A percentile compares a stretch with the other conserved stretches of the same genome.
Conservation (phyloP, 1,140 invertebrate genomes). For the Aleiodes sp. region DNA sequence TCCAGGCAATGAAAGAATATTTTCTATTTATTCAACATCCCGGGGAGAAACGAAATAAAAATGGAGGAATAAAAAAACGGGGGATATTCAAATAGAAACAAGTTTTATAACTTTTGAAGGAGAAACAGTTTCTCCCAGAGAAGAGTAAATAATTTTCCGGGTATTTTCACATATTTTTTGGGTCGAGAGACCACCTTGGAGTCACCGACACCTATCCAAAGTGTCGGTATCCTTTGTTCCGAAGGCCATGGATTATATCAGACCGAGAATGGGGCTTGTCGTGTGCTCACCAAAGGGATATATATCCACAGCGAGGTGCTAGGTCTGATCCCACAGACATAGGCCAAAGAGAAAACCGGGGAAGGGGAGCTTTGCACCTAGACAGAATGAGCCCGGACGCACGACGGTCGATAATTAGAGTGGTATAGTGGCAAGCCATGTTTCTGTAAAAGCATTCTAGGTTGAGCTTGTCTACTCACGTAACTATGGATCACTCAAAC, state of each 20-base stretch:
- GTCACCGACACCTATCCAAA: neutral
- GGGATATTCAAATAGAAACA: no score
- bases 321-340: neutral
- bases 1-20: no score
- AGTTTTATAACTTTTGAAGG: no score
- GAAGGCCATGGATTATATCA: neutral
- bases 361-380: neutral
- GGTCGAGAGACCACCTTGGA: neutral
- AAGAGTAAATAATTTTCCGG: neutral
- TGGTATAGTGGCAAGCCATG: slow-evolving; percentile 36
- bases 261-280: neutral
- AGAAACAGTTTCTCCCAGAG: neutral
- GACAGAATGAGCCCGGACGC: slow-evolving; percentile 2
- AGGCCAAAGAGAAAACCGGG: no score
- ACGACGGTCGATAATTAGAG: slow-evolving; percentile 40
- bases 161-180: neutral
- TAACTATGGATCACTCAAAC: slow-evolving; percentile 26
- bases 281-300: neutral
- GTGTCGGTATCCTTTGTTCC: neutral
- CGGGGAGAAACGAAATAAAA: no score
- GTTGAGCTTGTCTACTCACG: slow-evolving; percentile 18
- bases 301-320: neutral
- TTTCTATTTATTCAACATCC: neutral
- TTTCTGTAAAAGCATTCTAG: slow-evolving; percentile 40
- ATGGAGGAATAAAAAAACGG: no score